Percentiles rank a stretch among this genome's conserved stretches.
Evolutionary conservation across 1,140 invertebrate species (phyloP).

Genomic region (Drosophila tani): DNA sequence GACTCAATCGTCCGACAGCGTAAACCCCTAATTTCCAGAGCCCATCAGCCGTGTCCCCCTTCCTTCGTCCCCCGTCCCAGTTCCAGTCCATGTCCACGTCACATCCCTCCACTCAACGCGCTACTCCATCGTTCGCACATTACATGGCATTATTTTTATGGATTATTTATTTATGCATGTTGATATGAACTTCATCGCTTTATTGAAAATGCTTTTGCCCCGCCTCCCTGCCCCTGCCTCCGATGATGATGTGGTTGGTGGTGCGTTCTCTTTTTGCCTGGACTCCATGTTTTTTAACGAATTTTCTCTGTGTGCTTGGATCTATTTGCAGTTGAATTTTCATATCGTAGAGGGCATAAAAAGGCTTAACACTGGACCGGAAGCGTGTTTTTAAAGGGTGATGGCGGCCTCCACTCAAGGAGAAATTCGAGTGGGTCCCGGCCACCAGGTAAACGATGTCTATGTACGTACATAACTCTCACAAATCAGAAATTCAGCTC

Average conservation of each 20-base stretch:
- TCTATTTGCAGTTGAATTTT: constrained; percentile 79
- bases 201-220: constrained; percentile 56
- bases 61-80: not conserved
- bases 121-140: constrained; percentile 54
- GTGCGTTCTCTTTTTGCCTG: not conserved
- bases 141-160: constrained; percentile 80
- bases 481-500: constrained; percentile 85
- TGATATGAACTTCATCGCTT: constrained; percentile 68
- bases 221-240: not conserved
- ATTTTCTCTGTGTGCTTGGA: constrained; percentile 36
- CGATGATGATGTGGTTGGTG: not conserved
- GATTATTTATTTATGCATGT: constrained; percentile 79
- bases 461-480: constrained; percentile 87
- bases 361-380: constrained; percentile 85
- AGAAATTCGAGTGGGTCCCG: constrained; percentile 97
- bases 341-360: constrained; percentile 84
- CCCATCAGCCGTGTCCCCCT: constrained; percentile 33
- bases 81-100: constrained; percentile 12
- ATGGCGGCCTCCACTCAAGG: constrained; percentile 92
- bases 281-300: constrained; percentile 35
- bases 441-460: constrained; percentile 93
- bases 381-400: constrained; percentile 85
- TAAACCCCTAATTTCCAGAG: constrained; percentile 54
- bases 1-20: constrained; percentile 47
- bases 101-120: constrained; percentile 10